These are phyloP conservation scores for Peromyscus melanophrys DNA, from an alignment of 2,797 vertebrate genomes.

Conservation along the genomic window DNA sequence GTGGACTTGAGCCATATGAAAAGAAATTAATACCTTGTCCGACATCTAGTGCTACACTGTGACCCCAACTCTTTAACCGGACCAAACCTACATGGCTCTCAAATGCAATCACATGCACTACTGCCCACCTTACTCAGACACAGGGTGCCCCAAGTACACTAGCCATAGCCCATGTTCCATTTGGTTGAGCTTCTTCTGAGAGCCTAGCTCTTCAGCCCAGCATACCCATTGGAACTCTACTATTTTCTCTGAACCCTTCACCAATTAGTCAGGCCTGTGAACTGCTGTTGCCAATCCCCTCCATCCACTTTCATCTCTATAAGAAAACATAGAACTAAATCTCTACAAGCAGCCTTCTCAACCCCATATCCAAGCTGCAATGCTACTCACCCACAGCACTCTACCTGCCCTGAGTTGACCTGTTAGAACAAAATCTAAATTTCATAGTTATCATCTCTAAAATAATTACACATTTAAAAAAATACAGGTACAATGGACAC, in stretches of 20 bases:
- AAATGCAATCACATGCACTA: neutral
- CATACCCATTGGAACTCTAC: neutral
- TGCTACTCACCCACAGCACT: neutral
- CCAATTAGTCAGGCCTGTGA: neutral
- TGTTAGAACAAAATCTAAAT: slow-evolving; percentile 21
- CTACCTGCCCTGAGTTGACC: neutral
- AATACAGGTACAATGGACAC: neutral
- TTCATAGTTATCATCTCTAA: slow-evolving; percentile 17
- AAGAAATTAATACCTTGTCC: neutral
- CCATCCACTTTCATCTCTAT: slow-evolving; percentile 14
- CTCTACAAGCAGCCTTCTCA: slow-evolving; percentile 1
- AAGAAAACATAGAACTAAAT: slow-evolving; percentile 31
- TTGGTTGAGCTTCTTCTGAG: neutral
- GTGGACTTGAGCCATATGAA: neutral
- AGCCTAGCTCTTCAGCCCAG: neutral
- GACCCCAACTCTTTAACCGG: neutral
- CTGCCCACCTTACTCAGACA: neutral
- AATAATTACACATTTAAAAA: neutral
- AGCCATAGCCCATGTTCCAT: neutral
- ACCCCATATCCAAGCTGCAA: neutral
- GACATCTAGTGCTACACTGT: neutral
- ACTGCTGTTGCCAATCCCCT: neutral
- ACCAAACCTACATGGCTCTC: neutral
- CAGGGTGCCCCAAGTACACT: neutral
- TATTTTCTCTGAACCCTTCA: neutral